Conservation (phyloP, 2,797 vertebrate species). For the Scolopax rusticola region DNA sequence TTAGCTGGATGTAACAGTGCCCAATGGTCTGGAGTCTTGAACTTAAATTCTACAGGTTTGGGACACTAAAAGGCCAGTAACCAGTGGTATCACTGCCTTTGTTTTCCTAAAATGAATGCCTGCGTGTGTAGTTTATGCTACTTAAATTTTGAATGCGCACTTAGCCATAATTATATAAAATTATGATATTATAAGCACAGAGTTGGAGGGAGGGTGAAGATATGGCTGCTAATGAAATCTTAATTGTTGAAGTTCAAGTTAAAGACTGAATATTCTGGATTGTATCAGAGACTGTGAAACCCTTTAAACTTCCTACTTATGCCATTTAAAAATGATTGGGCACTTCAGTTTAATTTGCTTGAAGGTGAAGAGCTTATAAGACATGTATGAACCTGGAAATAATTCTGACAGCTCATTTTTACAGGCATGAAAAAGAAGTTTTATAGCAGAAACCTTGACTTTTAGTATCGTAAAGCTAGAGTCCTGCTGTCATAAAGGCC, state of each 20-base stretch:
- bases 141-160: background rate
- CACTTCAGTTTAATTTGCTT: conserved; percentile 56
- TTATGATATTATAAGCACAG: background rate
- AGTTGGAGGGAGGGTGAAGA: background rate
- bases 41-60: background rate
- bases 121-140: background rate
- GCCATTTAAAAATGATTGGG: conserved; percentile 48
- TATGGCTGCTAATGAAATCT: background rate
- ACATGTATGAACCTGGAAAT: conserved; percentile 2
- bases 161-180: background rate
- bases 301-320: background rate
- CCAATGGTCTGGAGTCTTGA: background rate
- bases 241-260: conserved; percentile 3
- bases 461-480: background rate
- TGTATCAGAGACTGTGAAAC: background rate
- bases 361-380: conserved; percentile 13
- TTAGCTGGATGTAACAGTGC: background rate
- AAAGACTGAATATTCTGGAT: background rate
- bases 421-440: background rate
- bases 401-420: conserved; percentile 48
- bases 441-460: conserved; percentile 29
- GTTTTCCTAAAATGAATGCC: background rate
- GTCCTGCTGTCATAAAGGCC: background rate
- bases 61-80: background rate
- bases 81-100: background rate